A percentile compares a stretch with the other conserved stretches of the same genome.
Conservation (phyloP, 2,888 invertebrate species). For the Dasysyrphus tricinctus region DNA sequence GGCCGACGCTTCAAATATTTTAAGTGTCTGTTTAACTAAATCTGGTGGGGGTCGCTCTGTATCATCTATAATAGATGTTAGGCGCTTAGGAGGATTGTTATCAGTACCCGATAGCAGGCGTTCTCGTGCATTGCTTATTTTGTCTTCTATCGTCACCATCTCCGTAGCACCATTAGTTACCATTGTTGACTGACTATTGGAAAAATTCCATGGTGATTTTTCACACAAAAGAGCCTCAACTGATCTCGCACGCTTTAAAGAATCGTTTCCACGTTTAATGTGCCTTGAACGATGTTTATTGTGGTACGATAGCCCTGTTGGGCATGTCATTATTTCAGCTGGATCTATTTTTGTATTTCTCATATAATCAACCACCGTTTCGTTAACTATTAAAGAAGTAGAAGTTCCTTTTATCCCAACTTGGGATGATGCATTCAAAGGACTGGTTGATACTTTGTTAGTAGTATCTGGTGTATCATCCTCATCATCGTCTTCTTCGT, state of each 20-base stretch:
- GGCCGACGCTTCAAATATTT: conserved; percentile 91
- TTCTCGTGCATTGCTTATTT: conserved; percentile 83
- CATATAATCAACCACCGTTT: conserved; percentile 30
- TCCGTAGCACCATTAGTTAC: conserved; percentile 34
- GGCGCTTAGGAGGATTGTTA: conserved; percentile 84
- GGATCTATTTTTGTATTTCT: conserved; percentile 31
- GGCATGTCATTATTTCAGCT: conserved; percentile 14
- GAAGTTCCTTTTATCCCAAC: conserved; percentile 15
- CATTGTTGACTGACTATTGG: conserved; percentile 60
- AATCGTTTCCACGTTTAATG: conserved; percentile 85
- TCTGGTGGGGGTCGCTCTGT: conserved; percentile 94
- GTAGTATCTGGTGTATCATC: conserved; percentile 66
- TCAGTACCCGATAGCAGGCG: conserved; percentile 83
- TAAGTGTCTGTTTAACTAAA: conserved; percentile 93
- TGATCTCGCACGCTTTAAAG: conserved; percentile 92
- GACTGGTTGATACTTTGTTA: conserved; percentile 49
- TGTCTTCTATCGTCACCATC: conserved; percentile 82
- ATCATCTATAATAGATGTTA: conserved; percentile 87
- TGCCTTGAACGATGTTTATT: conserved; percentile 81
- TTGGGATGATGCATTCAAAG: conserved; percentile 23
- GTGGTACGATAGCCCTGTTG: conserved; percentile 25
- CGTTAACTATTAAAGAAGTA: conserved; percentile 21
- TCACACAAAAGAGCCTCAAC: conserved; percentile 92
- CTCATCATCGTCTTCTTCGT: conserved; percentile 80
- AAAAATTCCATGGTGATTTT: conserved; percentile 83